Evolutionary conservation across 2,797 vertebrate species (phyloP), one percentile per base, ranked within the genome.

Genomic region (Anguilla obscura): DNA sequence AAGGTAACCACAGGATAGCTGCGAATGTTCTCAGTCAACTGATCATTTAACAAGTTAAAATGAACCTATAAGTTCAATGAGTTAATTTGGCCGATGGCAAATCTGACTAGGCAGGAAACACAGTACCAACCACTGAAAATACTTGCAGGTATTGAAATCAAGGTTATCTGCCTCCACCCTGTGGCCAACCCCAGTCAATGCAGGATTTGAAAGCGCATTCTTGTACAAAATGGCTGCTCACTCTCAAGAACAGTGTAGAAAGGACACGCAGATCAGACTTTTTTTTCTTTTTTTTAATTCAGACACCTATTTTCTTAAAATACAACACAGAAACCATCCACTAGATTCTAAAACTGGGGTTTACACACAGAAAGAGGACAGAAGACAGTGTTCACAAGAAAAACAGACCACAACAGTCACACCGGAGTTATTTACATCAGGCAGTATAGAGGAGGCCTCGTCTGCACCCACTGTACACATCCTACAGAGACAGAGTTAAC

Each of bases 381-480:
- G 7, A 82, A 14, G 18, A 52, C 2, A 83, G 21, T n/a, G 48
- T 85, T 84, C 82, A 69, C 45, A 60, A 69, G 45, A 84, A 69
- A 6, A 84, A 5, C 48, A 40, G 58, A 69, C 40, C 33, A 40
- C 50, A 52, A 45, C 58, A 85, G 30, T 66, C 0, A 85, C 18
- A 87, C 45, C 6, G 88, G 86, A 90, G 92, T 91, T 94, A 95
- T 95, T 93, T 94, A 95, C 95, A 95, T 48, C 12, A 54, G 80
- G 40, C 58, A 89, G n/a, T 7, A 48, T 40, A 50, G 2, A 54
- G 66, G 24, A 87, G 54, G 5, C 54, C 21, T 36, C 36, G 21
- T 45, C 76, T 16, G 27, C 74, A 7, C 69, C 69, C 69, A 33
- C 74, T 76, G 45, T 82, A 82, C 79, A 82, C 40, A 50, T 50